Percentiles rank a stretch among this genome's conserved stretches.
phyloP scores from a whole-genome alignment of 2,888 invertebrate genomes.

The Epinotia ramella region DNA sequence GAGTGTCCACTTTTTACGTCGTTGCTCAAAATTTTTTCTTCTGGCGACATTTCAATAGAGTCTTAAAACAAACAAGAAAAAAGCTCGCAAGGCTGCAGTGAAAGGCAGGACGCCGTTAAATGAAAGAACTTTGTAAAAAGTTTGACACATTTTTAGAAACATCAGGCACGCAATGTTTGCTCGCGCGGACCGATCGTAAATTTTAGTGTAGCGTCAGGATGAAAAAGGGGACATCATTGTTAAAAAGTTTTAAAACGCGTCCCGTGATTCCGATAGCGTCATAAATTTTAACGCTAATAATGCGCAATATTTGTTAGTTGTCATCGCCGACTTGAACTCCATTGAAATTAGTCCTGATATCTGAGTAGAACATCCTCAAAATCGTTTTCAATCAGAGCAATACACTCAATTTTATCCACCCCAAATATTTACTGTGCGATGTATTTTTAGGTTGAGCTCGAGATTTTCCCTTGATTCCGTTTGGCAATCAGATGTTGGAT shows the following conservation, averaged over 20 bases:
- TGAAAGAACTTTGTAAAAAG: constrained; percentile 84
- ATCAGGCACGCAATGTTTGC: constrained; percentile 82
- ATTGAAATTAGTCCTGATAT: constrained; percentile 37
- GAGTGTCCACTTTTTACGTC: constrained; percentile 69
- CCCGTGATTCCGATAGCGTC: constrained; percentile 66
- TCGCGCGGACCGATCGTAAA: constrained; percentile 79
- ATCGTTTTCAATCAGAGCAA: constrained; percentile 48
- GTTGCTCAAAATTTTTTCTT: constrained; percentile 72
- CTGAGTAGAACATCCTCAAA: constrained; percentile 34
- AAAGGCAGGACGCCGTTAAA: constrained; percentile 81
- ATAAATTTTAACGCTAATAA: constrained; percentile 66
- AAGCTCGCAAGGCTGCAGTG: constrained; percentile 75
- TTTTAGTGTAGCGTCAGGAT: constrained; percentile 82
- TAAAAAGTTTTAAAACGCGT: constrained; percentile 78
- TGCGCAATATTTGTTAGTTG: constrained; percentile 45
- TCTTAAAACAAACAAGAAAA: constrained; percentile 81
- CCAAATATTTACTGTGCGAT: constrained; percentile 57
- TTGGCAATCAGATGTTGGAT: constrained; percentile 78
- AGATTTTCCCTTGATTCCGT: constrained; percentile 71
- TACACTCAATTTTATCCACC: constrained; percentile 46
- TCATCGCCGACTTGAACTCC: constrained; percentile 28
- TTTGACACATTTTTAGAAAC: constrained; percentile 86
- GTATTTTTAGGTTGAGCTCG: constrained; percentile 64
- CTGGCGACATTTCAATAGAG: constrained; percentile 79
- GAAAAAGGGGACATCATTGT: constrained; percentile 83